Evolutionary conservation across 2,113 vertebrate species (phyloP).

Genomic region (Nesoenas mayeri): DNA sequence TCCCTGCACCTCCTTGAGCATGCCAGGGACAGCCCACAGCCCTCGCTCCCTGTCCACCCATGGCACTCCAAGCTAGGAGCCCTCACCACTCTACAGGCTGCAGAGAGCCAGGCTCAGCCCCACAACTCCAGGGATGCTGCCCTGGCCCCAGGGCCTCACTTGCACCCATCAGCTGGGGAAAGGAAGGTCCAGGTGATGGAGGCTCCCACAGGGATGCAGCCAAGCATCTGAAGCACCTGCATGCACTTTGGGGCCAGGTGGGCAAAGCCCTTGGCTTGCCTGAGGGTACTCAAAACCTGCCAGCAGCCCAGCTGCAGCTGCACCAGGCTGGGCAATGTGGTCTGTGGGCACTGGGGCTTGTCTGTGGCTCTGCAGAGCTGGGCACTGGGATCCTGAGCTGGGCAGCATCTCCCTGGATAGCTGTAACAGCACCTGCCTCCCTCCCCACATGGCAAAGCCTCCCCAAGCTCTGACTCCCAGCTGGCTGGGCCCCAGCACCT

Average conservation of each 20-base stretch:
- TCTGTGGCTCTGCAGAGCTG: not conserved
- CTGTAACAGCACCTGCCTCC: constrained; percentile 6
- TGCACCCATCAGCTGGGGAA: not conserved
- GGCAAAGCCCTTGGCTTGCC: constrained; percentile 26
- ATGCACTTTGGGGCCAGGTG: not conserved
- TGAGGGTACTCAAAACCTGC: not conserved
- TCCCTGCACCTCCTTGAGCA: constrained; percentile 45
- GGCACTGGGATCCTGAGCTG: not conserved
- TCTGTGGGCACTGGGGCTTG: not conserved
- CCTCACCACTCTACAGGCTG: not conserved
- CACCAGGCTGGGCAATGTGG: not conserved
- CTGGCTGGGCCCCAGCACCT: not conserved
- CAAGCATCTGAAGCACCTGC: not conserved
- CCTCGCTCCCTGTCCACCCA: not conserved
- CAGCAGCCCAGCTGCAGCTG: constrained; percentile 22
- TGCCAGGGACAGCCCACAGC: constrained; percentile 50
- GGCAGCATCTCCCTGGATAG: not conserved
- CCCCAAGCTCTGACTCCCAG: not conserved
- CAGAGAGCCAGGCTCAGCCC: not conserved
- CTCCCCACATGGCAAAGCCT: not conserved
- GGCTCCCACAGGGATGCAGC: not conserved
- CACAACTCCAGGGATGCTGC: rapidly evolving
- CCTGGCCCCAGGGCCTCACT: not conserved
- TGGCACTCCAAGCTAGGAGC: rapidly evolving
- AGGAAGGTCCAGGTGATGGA: not conserved